A percentile compares a stretch with the other conserved stretches of the same genome.
Conservation (phyloP, 2,888 invertebrate species). For the Platycheirus rosarum region DNA sequence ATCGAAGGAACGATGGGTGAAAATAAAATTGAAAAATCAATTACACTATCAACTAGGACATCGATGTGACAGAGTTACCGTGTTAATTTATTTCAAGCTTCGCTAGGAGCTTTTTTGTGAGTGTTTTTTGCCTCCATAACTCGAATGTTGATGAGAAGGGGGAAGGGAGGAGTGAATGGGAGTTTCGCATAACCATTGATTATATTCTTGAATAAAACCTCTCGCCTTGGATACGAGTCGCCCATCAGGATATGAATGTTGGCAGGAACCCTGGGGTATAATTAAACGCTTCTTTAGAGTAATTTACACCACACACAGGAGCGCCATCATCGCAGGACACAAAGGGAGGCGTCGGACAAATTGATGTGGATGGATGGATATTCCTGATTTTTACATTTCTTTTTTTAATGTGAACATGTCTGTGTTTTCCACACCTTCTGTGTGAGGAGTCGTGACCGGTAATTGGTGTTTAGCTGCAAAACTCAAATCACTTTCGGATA, state of each 20-base stretch:
- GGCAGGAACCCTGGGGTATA: constrained; percentile 28
- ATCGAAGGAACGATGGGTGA: constrained; percentile 8
- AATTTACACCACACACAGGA: constrained; percentile 31
- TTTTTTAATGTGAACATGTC: constrained; percentile 19
- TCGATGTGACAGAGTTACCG: constrained; percentile 45
- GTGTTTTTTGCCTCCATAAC: neutral
- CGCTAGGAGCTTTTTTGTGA: neutral
- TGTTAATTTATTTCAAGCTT: constrained; percentile 60
- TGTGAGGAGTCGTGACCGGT: constrained; percentile 55
- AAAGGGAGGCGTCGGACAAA: neutral
- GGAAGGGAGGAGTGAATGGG: too few relatives aligned
- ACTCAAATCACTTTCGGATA: constrained; percentile 41
- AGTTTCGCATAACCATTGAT: constrained; percentile 18
- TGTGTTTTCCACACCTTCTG: constrained; percentile 2
- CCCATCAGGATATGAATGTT: constrained; percentile 29
- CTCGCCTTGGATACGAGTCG: neutral
- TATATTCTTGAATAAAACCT: constrained; percentile 12
- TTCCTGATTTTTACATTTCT: constrained; percentile 31
- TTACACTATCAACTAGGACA: constrained; percentile 67
- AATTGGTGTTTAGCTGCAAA: constrained; percentile 62
- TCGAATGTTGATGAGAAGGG: too few relatives aligned
- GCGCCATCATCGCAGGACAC: neutral
- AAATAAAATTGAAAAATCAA: constrained; percentile 61
- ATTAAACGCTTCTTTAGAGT: constrained; percentile 56
- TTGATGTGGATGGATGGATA: constrained; percentile 27